Percentiles rank a stretch among this genome's conserved stretches.
Evolutionary conservation across 2,113 vertebrate species (phyloP).

Genomic region (Gambusia affinis): DNA sequence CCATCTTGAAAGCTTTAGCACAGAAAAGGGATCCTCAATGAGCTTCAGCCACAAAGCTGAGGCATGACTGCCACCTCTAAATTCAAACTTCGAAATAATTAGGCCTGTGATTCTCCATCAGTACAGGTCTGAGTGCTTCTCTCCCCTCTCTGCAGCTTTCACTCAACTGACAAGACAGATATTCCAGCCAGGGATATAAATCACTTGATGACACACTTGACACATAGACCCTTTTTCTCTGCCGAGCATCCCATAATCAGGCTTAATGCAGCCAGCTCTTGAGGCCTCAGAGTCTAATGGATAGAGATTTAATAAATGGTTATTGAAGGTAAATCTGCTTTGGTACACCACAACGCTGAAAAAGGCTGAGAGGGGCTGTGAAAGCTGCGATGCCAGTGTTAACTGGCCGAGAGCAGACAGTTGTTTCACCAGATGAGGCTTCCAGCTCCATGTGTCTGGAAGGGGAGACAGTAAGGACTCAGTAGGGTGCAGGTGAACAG

Average conservation of each 20-base stretch:
- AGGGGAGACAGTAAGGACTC: conserved; percentile 24
- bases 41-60: conserved; percentile 7
- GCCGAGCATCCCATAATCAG: conserved; percentile 87
- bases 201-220: conserved; percentile 80
- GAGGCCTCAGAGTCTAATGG: conserved; percentile 88
- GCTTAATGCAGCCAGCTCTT: conserved; percentile 91
- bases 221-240: conserved; percentile 77
- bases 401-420: conserved; percentile 50
- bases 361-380: conserved; percentile 74
- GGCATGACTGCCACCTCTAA: conserved; percentile 15
- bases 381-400: conserved; percentile 69
- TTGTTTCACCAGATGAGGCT: conserved; percentile 51
- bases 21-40: conserved; percentile 37
- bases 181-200: conserved; percentile 71
- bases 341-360: conserved; percentile 80
- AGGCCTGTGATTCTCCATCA: conserved; percentile 22
- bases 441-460: conserved; percentile 45
- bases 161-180: conserved; percentile 72
- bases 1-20: conserved; percentile 54
- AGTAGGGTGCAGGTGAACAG: conserved; percentile 1
- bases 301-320: conserved; percentile 98
- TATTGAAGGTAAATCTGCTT: conserved; percentile 99
- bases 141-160: conserved; percentile 53
- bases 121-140: conserved; percentile 28
- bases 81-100: conserved; percentile 6